A percentile compares a stretch with the other conserved stretches of the same genome.
phyloP scores from a whole-genome alignment of 2,888 invertebrate species.

The Hypena proboscidalis region DNA sequence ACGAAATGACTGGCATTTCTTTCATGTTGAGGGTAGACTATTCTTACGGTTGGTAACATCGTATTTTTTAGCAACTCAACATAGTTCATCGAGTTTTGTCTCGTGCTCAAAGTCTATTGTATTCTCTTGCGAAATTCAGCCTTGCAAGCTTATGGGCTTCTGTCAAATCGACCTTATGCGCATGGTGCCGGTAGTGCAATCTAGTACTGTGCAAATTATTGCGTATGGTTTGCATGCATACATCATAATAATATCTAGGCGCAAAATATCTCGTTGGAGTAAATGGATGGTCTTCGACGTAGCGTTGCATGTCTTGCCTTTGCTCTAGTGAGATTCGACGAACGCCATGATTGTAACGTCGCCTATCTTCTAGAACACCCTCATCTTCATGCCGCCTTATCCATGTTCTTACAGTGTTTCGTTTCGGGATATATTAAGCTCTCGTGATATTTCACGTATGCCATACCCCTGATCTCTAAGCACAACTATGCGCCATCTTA shows the following conservation, averaged over 20 bases:
- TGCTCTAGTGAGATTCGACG: not conserved
- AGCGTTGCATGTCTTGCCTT: not conserved
- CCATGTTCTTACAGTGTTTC: not conserved
- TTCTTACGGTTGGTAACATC: not conserved
- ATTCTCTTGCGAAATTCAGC: not conserved
- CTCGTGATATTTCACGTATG: too few species aligned
- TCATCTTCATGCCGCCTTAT: not conserved
- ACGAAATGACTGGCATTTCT: not conserved
- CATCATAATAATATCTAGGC: not conserved
- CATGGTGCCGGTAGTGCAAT: not conserved
- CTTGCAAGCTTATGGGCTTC: not conserved
- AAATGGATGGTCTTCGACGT: not conserved
- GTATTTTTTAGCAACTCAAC: not conserved
- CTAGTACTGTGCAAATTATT: not conserved
- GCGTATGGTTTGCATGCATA: not conserved
- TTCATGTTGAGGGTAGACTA: not conserved
- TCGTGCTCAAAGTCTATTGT: too few species aligned
- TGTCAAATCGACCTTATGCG: not conserved
- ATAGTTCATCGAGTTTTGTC: not conserved
- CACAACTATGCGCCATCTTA: too few species aligned
- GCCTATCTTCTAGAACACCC: not conserved
- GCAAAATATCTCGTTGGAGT: not conserved
- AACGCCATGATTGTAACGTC: not conserved
- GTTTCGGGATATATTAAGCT: not conserved
- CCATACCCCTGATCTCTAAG: too few species aligned